Conservation (phyloP, 2,888 invertebrate species). For the Tinea pellionella region DNA sequence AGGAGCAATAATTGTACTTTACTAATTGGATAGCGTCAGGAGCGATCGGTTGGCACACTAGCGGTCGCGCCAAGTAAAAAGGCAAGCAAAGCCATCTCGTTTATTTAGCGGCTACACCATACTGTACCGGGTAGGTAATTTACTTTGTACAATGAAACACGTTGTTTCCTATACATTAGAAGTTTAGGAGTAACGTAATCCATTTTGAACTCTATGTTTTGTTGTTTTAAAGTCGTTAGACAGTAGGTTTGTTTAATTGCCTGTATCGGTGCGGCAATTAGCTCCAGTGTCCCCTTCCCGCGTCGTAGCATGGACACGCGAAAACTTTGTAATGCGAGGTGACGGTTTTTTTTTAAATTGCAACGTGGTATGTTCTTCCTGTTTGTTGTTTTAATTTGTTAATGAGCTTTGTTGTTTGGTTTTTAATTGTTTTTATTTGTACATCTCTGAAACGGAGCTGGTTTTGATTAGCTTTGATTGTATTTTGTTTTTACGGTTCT, state of each 20-base stretch:
- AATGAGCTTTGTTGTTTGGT: constrained; percentile 2
- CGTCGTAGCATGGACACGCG: background rate
- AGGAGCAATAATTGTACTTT: constrained; percentile 29
- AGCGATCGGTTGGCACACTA: constrained; percentile 25
- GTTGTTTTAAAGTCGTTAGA: background rate
- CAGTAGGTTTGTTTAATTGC: background rate
- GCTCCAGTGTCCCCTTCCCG: background rate
- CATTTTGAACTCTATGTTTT: background rate
- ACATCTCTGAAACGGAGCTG: background rate
- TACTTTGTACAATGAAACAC: background rate
- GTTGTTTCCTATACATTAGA: background rate
- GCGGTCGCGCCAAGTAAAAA: constrained; percentile 10
- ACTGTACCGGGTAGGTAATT: background rate
- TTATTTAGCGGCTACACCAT: constrained; percentile 7
- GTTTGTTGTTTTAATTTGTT: constrained; percentile 9
- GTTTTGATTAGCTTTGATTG: background rate
- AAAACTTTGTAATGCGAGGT: constrained; percentile 7
- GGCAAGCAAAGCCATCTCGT: background rate
- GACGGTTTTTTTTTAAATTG: constrained; percentile 3
- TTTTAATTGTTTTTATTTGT: background rate
- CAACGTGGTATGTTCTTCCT: background rate
- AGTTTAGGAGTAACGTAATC: background rate
- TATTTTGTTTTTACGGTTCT: background rate
- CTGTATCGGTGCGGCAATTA: constrained; percentile 5
- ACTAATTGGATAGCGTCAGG: constrained; percentile 43